Conservation (phyloP, 2,888 invertebrate species). For the Thymelicus sylvestris region DNA sequence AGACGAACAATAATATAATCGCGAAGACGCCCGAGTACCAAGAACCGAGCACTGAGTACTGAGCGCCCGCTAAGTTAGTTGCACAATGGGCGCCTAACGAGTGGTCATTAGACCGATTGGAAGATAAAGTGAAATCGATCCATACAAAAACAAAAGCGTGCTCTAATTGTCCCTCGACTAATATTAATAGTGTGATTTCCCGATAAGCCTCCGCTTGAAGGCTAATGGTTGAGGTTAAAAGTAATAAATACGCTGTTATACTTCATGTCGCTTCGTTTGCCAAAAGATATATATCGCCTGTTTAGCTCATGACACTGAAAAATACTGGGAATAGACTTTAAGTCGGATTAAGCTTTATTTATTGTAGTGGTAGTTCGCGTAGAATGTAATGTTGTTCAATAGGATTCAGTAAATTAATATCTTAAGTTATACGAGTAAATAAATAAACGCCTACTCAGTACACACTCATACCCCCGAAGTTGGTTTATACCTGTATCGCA, state of each 20-base stretch:
- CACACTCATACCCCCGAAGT: no score
- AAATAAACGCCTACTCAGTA: no score
- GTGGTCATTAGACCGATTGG: slow-evolving; percentile 30
- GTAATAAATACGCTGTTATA: slow-evolving; percentile 36
- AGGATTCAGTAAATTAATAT: no score
- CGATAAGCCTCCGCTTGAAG: slow-evolving; percentile 26
- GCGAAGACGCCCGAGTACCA: slow-evolving; percentile 9
- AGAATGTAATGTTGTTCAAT: no score
- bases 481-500: no score
- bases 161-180: slow-evolving; percentile 49
- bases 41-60: neutral
- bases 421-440: no score
- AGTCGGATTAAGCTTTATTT: neutral
- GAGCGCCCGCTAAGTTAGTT: slow-evolving; percentile 5
- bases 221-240: slow-evolving; percentile 32
- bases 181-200: slow-evolving; percentile 46
- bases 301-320: slow-evolving; percentile 19
- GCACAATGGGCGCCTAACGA: slow-evolving; percentile 26
- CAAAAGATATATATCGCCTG: slow-evolving; percentile 40
- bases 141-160: slow-evolving; percentile 49
- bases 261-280: slow-evolving; percentile 39
- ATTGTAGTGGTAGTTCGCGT: no score
- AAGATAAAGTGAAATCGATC: slow-evolving; percentile 46
- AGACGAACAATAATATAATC: slow-evolving; percentile 19
- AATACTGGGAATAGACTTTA: slow-evolving; percentile 12